Base-by-base conservation (phyloP, 2,113 vertebrate species). In the Anser cygnoides region DNA sequence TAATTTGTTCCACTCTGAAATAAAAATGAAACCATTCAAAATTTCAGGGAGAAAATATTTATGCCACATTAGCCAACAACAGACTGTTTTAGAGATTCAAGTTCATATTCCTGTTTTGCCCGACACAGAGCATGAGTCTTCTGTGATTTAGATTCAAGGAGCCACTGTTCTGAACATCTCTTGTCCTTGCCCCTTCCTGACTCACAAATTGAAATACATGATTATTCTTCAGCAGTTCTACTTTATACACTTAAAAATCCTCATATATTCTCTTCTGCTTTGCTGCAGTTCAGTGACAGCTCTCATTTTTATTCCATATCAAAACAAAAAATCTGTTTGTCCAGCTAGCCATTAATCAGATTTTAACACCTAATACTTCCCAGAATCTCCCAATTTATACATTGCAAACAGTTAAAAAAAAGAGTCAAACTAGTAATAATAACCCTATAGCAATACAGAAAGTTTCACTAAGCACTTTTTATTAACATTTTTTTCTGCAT, bases 361-460 rank as follows among this genome's bases (percentile, higher is more conserved):
- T 93, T 93, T 96, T 87, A 84, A 73, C 22, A 81, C 21, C 23
- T 66, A 77, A 83, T 80, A 78, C 77, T 94, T 88, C 23, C 52
- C 81, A 75, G 59, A 93, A 84, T 79, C 67, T 90, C 54, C 41
- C 52, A 80, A 84, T 68, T 78, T 88, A 88, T 66, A 67, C 61
- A 78, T 14, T 39, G 61, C 39, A 96, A 95, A 95, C n/a, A 91
- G 4, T 67, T 71, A 91, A 91, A 81, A 86, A 82, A 84, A 89
- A 84, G 62, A 70, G 41, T 78, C 61, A 87, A 81, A 18, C 17
- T 57, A 66, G 50, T 59, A 50, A 62, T 80, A 90, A 62, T 58
- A 92, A 5, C 9, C 18, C 41, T 35, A 41, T 18, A 81, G n/a
- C 31, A 90, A 71, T 46, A 66, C 35, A 10, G 6, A 76, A 72